Conservation (phyloP, 1,140 invertebrate species). For the Venturia canescens region DNA sequence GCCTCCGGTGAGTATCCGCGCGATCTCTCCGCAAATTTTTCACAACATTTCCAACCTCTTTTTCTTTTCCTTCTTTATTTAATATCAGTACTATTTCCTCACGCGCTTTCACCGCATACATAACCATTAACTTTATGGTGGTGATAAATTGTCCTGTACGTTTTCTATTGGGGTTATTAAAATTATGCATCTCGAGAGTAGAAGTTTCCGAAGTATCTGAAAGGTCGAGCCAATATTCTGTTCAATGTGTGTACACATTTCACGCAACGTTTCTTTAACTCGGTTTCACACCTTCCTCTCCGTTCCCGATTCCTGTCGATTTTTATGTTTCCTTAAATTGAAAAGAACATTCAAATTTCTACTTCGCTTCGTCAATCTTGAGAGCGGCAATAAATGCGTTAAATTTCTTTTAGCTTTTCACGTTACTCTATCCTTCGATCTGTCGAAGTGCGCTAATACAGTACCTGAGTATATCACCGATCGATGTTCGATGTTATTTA, state of each 20-base stretch:
- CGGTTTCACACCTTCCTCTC: not conserved
- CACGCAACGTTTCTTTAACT: not conserved
- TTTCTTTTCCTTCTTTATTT: conserved; percentile 3
- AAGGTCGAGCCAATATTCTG: conserved; percentile 2
- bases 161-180: conserved; percentile 20
- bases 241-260: not conserved
- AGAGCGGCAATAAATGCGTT: no score
- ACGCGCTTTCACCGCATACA: conserved; percentile 25
- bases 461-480: conserved; percentile 21
- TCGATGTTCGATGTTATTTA: not conserved
- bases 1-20: not conserved
- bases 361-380: no score
- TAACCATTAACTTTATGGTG: conserved; percentile 32
- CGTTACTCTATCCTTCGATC: conserved; percentile 1
- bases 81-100: not conserved
- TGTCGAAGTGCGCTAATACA: conserved; percentile 27
- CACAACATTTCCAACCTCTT: not conserved
- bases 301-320: no score
- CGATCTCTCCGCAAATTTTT: conserved; percentile 14
- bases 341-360: no score
- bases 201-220: conserved; percentile 3
- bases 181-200: conserved; percentile 34
- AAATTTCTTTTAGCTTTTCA: no score
- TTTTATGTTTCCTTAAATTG: no score
- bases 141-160: conserved; percentile 34